Evolutionary conservation across 2,797 vertebrate species (phyloP), one percentile per base, ranked within the genome.

Genomic region (Catostomus latipinnis): DNA sequence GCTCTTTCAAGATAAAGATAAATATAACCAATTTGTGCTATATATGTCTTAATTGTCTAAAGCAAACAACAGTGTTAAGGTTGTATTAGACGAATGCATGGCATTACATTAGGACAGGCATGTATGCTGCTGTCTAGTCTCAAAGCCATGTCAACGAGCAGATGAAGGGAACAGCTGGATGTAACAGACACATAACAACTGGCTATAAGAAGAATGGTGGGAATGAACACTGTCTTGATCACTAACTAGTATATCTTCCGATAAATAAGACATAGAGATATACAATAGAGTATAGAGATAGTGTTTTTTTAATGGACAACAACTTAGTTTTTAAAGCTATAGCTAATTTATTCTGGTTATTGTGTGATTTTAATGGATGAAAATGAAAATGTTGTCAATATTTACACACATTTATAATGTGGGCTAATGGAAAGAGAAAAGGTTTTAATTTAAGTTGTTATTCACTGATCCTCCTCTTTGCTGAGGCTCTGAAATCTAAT

Each of bases 121-220:
- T 62, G 49, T 79, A 57, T 67, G 68, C 56, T 82, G n/a, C 75
- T 76, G 71, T 71, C 13, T 53, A 75, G 71, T 69, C 66, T 80
- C 56, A 75, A 57, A 78, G 53, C 14, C 67, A 65, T 72, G 45
- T 72, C 70, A 68, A 56, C 12, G 3, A 52, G 68, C 45, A 74
- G 69, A 75, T 82, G 78, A 63, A 62, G 70, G 16, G 58, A 85
- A 74, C 82, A 84, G 75, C 84, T 88, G 85, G 79, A 83, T 61
- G 34, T 34, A 34, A 34, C 57, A 72, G 69, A 87, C 85, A 87
- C 83, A 83, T 74, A 86, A 86, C 85, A 87, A 75, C 82, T 82
- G 50, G 57, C 58, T 8, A 50, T 58, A 50, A 68, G 57, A 68
- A 45, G 69, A 67, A 65, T 53, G 77, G 13, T 82, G 75, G 83